Evolutionary conservation across 2,888 invertebrate genomes (phyloP).

Genomic region (Dendrolimus houi): DNA sequence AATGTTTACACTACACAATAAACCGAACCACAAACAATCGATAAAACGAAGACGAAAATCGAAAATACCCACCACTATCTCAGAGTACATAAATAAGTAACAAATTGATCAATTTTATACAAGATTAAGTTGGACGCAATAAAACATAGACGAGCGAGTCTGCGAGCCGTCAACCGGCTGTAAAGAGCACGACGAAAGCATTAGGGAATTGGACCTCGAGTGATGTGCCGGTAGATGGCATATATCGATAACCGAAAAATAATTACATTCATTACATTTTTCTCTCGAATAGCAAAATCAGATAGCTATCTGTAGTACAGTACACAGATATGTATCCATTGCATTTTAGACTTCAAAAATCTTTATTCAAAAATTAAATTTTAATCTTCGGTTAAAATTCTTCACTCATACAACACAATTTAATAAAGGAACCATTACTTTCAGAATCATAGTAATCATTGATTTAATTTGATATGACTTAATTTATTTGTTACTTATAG

Average conservation of each 20-base stretch:
- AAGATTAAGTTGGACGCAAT: conserved; percentile 14
- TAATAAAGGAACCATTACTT: too few relatives aligned
- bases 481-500: too few relatives aligned
- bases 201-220: conserved; percentile 37
- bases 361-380: too few relatives aligned
- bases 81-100: conserved; percentile 9
- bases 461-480: too few relatives aligned
- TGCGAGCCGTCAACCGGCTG: conserved; percentile 20
- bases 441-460: too few relatives aligned
- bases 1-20: background rate
- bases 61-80: conserved; percentile 1
- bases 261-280: background rate
- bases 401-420: too few relatives aligned
- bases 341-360: too few relatives aligned
- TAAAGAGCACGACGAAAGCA: conserved; percentile 31
- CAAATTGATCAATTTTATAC: conserved; percentile 17
- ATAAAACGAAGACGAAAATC: background rate
- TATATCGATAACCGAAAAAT: conserved; percentile 11
- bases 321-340: too few relatives aligned
- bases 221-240: conserved; percentile 12
- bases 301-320: too few relatives aligned
- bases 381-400: too few relatives aligned
- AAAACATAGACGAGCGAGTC: conserved; percentile 11
- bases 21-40: background rate
- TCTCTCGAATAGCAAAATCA: too few relatives aligned